Evolutionary conservation across 2,113 vertebrate species (phyloP).

Genomic region (Gadus macrocephalus): DNA sequence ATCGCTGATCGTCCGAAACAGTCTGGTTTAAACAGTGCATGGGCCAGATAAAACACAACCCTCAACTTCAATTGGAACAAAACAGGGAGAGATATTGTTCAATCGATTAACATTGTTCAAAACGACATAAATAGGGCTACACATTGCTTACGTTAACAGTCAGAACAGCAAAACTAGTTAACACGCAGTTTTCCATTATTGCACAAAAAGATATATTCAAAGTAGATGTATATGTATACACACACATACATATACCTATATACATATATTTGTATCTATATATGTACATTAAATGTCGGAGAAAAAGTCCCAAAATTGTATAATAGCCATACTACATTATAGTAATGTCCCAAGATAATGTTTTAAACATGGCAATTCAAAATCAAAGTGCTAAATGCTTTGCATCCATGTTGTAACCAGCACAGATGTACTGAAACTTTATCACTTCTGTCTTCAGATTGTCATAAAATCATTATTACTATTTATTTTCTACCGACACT

Average conservation of each 20-base stretch:
- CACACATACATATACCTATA: conserved; percentile 21
- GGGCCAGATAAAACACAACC: conserved; percentile 63
- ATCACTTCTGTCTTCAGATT: not conserved
- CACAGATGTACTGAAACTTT: not conserved
- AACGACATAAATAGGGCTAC: not conserved
- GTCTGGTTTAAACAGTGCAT: conserved; percentile 69
- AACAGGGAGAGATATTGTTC: too few species aligned
- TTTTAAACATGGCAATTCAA: not conserved
- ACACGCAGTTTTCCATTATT: conserved; percentile 54
- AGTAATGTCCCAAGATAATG: not conserved
- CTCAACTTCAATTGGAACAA: conserved; percentile 33
- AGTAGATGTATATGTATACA: conserved; percentile 28
- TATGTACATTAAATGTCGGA: conserved; percentile 22
- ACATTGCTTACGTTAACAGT: conserved; percentile 55
- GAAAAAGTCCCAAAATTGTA: conserved; percentile 9
- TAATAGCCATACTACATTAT: conserved; percentile 13
- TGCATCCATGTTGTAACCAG: conserved; percentile 11
- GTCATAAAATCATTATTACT: not conserved
- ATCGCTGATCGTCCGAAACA: conserved; percentile 54
- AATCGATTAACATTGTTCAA: too few species aligned
- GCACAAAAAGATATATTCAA: conserved; percentile 45
- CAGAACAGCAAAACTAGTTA: conserved; percentile 47
- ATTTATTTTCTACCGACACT: not conserved
- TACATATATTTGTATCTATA: not conserved
- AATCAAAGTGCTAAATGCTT: conserved; percentile 47